phyloP scores from a whole-genome alignment of 2,888 invertebrate species.

The Polyploca ridens region DNA sequence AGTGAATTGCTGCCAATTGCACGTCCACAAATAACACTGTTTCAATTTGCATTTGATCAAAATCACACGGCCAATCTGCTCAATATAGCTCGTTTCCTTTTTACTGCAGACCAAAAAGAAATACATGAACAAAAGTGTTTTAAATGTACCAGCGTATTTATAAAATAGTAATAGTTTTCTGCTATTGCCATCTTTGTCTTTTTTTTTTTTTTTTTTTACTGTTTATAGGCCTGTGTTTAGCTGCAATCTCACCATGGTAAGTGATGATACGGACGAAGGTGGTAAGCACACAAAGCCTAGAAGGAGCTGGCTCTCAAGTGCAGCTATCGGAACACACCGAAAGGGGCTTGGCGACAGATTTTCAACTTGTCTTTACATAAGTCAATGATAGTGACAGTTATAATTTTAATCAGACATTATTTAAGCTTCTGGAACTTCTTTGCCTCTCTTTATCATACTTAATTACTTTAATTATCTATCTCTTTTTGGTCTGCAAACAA shows the following conservation, averaged over 20 bases:
- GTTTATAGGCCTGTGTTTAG: too few species aligned
- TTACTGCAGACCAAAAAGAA: conserved; percentile 4
- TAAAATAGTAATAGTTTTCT: too few species aligned
- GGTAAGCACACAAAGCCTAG: too few species aligned
- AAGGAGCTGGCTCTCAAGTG: too few species aligned
- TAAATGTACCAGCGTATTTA: not conserved
- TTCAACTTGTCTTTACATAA: not conserved
- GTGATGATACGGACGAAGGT: too few species aligned
- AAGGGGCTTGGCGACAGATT: too few species aligned
- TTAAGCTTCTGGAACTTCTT: too few species aligned
- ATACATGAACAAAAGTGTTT: not conserved
- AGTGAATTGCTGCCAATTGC: not conserved
- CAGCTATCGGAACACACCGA: too few species aligned
- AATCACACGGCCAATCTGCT: not conserved
- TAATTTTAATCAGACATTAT: not conserved
- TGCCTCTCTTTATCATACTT: too few species aligned
- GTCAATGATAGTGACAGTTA: not conserved
- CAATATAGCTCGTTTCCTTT: not conserved
- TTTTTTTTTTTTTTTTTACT: too few species aligned
- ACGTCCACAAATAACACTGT: not conserved
- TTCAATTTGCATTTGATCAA: not conserved
- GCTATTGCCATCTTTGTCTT: not conserved
- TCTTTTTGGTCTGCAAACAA: not conserved
- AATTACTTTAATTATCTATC: not conserved
- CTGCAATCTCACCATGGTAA: too few species aligned